These are phyloP conservation scores for Fulmarus glacialis DNA, from an alignment of 2,113 vertebrate species.

Conservation along the genomic window DNA sequence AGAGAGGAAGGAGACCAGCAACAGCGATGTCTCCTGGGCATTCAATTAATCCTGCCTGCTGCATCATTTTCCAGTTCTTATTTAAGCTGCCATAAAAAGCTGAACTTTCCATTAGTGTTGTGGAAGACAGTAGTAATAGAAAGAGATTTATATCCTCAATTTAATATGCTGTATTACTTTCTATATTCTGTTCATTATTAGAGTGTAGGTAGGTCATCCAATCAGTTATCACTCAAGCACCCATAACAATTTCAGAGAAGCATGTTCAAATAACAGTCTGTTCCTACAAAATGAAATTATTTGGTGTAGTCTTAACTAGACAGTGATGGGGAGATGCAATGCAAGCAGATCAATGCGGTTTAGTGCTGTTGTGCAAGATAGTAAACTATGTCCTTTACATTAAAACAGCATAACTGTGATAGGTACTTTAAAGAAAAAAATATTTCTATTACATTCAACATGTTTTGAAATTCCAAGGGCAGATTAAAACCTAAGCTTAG, in stretches of 20 bases:
- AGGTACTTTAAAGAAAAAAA: neutral
- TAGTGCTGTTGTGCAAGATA: neutral
- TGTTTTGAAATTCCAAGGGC: neutral
- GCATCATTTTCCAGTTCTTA: constrained; percentile 47
- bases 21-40: neutral
- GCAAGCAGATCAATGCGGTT: neutral
- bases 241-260: constrained; percentile 13
- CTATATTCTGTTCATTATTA: constrained; percentile 51
- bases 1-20: neutral
- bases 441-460: neutral
- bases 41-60: constrained; percentile 31
- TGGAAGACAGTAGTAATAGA: constrained; percentile 54
- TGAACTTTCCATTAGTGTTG: constrained; percentile 48
- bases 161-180: constrained; percentile 50
- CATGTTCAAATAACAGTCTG: neutral
- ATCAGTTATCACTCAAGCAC: constrained; percentile 43
- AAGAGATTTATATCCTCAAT: constrained; percentile 57
- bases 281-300: neutral
- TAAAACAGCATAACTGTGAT: neutral
- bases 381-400: neutral
- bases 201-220: constrained; percentile 47
- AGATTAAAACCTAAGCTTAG: neutral
- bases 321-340: neutral
- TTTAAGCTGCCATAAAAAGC: constrained; percentile 53
- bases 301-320: neutral